Percentiles rank a stretch among this genome's conserved stretches.
Evolutionary conservation across 2,113 vertebrate species (phyloP).

Genomic region (Euleptes europaea): DNA sequence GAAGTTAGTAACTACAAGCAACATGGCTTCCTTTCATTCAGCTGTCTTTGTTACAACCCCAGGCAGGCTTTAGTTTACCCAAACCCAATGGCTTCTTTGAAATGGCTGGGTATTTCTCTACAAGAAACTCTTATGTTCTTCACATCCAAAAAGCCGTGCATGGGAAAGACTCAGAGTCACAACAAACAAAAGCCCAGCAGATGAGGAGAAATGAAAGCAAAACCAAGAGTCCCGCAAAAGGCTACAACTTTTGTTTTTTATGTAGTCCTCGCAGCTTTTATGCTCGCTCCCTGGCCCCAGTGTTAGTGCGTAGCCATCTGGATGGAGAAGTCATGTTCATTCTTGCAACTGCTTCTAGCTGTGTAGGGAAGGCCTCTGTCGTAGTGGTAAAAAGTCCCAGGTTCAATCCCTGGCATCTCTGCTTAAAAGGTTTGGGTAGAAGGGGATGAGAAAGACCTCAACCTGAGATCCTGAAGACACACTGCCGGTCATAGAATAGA

Average conservation of each 20-base stretch:
- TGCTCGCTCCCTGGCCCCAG: not conserved
- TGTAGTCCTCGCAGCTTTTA: not conserved
- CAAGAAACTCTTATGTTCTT: not conserved
- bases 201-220: fast-evolving
- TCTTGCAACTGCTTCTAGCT: not conserved
- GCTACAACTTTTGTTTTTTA: not conserved
- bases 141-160: not conserved
- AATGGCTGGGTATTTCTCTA: not conserved
- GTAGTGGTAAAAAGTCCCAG: no score
- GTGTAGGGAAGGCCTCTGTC: no score
- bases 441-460: no score
- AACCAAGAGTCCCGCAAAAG: not conserved
- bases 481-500: no score
- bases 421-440: no score
- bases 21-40: no score
- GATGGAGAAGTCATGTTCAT: fast-evolving
- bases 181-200: fast-evolving
- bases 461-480: no score
- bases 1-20: no score
- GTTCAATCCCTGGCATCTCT: no score
- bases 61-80: not conserved
- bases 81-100: not conserved
- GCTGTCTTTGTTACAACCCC: no score
- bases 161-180: not conserved
- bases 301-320: not conserved